Base-by-base conservation (phyloP, 2,888 invertebrate species). In the Baccha elongata region DNA sequence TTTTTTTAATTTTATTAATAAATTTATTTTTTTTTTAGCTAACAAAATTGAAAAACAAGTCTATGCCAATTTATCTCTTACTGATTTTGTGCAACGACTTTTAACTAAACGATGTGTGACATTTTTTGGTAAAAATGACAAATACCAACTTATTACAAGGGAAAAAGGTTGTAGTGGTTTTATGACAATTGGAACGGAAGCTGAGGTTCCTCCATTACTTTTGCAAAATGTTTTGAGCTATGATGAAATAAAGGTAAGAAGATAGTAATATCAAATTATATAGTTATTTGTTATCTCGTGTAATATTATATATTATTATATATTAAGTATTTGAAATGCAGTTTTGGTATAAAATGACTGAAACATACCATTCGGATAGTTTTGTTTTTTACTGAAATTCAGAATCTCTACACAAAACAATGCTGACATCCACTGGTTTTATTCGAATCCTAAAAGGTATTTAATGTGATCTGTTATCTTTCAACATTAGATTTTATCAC, bases 221-320 rank as follows among this genome's bases (percentile, higher is more conserved):
- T 86, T 93, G 32, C 86, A 90, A 21, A 88, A 92, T 69, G 92
- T 92, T 73, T 88, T 93, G 29, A 92, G 92, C 69, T 93, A 93
- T 86, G 93, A 93, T 80, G 93, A 93, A 87, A 91, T 93, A 1
- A 93, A 93, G 87, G 87, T 92, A 84, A 68, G 71, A 1, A 23
- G 6, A 21, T 26, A 23, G 0, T n/a, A n/a, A n/a, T n/a, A n/a
- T n/a, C n/a, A n/a, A n/a, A n/a, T n/a, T n/a, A n/a, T n/a, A n/a
- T n/a, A n/a, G n/a, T n/a, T n/a, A n/a, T n/a, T n/a, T n/a, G n/a
- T n/a, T n/a, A n/a, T n/a, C n/a, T n/a, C n/a, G n/a, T n/a, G n/a
- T n/a, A n/a, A n/a, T n/a, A n/a, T n/a, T n/a, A n/a, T n/a, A n/a
- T n/a, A n/a, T n/a, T n/a, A n/a, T n/a, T n/a, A n/a, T n/a, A n/a